These are phyloP conservation scores for Archilochus colubris DNA, from an alignment of 2,113 vertebrate species.

Conservation along the genomic window DNA sequence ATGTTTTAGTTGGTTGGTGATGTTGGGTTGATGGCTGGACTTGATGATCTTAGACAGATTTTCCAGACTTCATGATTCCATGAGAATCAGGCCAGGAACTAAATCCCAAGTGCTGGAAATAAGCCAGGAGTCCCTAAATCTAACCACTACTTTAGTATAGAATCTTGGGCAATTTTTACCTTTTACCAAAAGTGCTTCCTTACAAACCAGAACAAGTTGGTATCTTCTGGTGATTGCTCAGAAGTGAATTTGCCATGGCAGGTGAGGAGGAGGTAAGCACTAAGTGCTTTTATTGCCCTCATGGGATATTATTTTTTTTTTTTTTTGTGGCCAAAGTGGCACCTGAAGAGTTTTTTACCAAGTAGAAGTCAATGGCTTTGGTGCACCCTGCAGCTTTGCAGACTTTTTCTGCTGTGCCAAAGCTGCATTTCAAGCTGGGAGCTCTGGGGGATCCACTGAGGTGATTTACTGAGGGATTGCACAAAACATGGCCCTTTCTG, in stretches of 20 bases:
- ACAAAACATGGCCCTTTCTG: rapidly evolving
- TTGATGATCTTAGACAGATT: no score
- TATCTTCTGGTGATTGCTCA: not conserved
- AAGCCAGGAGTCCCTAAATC: not conserved
- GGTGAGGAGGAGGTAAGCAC: not conserved
- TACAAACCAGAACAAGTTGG: not conserved
- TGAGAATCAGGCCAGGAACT: not conserved
- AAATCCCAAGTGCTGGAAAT: not conserved
- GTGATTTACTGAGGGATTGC: rapidly evolving
- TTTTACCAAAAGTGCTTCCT: not conserved
- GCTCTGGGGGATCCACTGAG: rapidly evolving
- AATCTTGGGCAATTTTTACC: not conserved
- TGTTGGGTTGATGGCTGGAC: no score
- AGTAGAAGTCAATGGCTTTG: not conserved
- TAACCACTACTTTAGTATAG: rapidly evolving
- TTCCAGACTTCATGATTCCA: no score
- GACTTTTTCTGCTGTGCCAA: not conserved
- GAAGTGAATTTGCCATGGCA: rapidly evolving
- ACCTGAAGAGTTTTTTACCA: not conserved
- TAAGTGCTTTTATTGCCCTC: not conserved
- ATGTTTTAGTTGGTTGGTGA: no score
- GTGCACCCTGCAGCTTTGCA: not conserved
- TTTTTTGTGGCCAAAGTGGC: rapidly evolving
- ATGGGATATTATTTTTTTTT: no score
- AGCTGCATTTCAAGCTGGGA: not conserved